A percentile compares a stretch with the other conserved stretches of the same genome.
phyloP scores from a whole-genome alignment of 2,888 invertebrate genomes.

The Scaeva pyrastri region DNA sequence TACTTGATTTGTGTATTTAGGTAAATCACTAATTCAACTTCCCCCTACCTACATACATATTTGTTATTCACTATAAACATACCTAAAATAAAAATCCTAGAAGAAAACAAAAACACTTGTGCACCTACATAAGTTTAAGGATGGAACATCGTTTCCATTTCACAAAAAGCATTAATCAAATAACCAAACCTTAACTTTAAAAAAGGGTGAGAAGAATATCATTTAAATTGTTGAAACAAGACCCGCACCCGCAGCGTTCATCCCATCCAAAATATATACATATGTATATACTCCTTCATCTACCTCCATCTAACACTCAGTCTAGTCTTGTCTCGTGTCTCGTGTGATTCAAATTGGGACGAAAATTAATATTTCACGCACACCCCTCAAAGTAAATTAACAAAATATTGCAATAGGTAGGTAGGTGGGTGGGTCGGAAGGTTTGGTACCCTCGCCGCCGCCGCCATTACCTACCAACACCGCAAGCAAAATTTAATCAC shows the following conservation, averaged over 20 bases:
- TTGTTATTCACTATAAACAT: too few species aligned
- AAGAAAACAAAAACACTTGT: too few species aligned
- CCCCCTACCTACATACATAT: too few species aligned
- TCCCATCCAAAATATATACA: not conserved
- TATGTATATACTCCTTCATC: not conserved
- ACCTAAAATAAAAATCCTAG: too few species aligned
- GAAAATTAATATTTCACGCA: slow-evolving; percentile 20
- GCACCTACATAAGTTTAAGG: too few species aligned
- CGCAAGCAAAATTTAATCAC: slow-evolving; percentile 18
- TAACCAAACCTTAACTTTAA: too few species aligned
- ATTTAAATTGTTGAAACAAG: slow-evolving; percentile 1
- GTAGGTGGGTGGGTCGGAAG: not conserved
- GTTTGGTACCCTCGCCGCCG: not conserved
- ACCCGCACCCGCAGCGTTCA: too few species aligned
- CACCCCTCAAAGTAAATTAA: slow-evolving; percentile 13
- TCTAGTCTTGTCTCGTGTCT: not conserved
- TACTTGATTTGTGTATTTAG: too few species aligned
- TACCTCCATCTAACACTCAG: not conserved
- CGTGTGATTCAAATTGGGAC: slow-evolving; percentile 14
- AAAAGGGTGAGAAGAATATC: not conserved
- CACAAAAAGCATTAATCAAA: too few species aligned
- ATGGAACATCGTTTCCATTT: too few species aligned
- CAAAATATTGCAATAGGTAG: not conserved
- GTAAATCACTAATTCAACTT: too few species aligned
- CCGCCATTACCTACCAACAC: too few species aligned